A percentile compares a stretch with the other conserved stretches of the same genome.
Evolutionary conservation across 2,113 vertebrate genomes (phyloP).

Genomic region (Nettapus auritus): DNA sequence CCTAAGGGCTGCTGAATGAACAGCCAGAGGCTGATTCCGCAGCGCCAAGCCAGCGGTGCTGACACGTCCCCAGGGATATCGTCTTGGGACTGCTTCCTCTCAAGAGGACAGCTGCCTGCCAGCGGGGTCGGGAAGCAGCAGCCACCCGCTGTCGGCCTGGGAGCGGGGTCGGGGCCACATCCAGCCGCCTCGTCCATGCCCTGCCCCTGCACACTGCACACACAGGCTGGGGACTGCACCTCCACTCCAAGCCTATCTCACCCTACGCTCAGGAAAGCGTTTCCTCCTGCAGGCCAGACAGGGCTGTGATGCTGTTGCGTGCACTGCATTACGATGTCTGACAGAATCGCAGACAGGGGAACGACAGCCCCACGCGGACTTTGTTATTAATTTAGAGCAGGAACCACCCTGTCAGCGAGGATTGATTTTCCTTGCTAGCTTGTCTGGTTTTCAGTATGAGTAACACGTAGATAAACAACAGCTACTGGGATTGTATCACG

Average conservation of each 20-base stretch:
- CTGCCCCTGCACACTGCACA: too few species aligned
- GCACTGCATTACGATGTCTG: not conserved
- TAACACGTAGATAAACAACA: not conserved
- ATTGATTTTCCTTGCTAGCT: not conserved
- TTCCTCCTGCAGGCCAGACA: not conserved
- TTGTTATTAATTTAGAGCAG: not conserved
- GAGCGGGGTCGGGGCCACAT: too few species aligned
- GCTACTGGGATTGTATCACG: not conserved
- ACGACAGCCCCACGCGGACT: not conserved
- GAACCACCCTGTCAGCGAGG: not conserved
- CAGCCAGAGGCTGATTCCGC: not conserved
- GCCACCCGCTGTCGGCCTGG: too few species aligned
- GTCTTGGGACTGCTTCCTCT: not conserved
- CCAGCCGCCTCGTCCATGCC: too few species aligned
- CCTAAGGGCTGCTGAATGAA: too few species aligned
- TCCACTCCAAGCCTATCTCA: not conserved
- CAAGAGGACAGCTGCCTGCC: too few species aligned
- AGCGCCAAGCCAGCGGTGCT: not conserved
- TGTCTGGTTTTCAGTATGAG: not conserved
- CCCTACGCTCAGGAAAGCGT: not conserved
- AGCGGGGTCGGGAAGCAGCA: too few species aligned
- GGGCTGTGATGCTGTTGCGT: not conserved
- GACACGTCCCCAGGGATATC: not conserved
- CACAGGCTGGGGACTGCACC: not conserved
- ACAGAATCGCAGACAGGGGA: not conserved